Evolutionary conservation across 2,888 invertebrate genomes (phyloP).

Genomic region (Thymelicus acteon): DNA sequence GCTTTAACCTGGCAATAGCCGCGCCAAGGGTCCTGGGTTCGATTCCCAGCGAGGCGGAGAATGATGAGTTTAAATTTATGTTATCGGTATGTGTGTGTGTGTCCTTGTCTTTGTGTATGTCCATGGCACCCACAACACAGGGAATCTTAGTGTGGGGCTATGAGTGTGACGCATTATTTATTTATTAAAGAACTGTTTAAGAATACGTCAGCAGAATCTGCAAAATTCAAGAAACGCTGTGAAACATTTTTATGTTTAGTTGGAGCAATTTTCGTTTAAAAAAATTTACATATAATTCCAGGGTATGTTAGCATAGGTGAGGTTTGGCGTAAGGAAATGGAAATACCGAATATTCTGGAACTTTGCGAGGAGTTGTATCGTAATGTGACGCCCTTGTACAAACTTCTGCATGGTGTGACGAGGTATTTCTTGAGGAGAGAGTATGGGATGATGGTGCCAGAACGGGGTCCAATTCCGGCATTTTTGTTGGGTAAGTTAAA

Average conservation of each 20-base stretch:
- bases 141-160: too few relatives aligned
- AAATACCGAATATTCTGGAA: slow-evolving; percentile 83
- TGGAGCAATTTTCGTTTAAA: background rate
- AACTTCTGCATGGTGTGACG: slow-evolving; percentile 89
- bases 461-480: slow-evolving; percentile 86
- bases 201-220: too few relatives aligned
- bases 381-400: slow-evolving; percentile 87
- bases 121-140: too few relatives aligned
- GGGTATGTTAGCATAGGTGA: slow-evolving; percentile 87
- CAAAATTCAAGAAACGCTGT: too few relatives aligned
- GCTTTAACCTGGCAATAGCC: too few relatives aligned
- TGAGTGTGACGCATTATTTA: background rate
- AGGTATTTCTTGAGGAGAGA: slow-evolving; percentile 83
- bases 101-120: too few relatives aligned
- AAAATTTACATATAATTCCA: slow-evolving; percentile 50
- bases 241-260: background rate
- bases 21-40: too few relatives aligned
- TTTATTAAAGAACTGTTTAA: too few relatives aligned
- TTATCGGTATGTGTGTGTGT: too few relatives aligned
- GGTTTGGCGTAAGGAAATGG: slow-evolving; percentile 87
- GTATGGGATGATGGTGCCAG: slow-evolving; percentile 84
- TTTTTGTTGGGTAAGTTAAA: slow-evolving; percentile 86
- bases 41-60: too few relatives aligned
- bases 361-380: slow-evolving; percentile 82
- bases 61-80: too few relatives aligned